Base-by-base conservation (phyloP, 2,888 invertebrate genomes). In the Drosophila pseudotalamancana region DNA sequence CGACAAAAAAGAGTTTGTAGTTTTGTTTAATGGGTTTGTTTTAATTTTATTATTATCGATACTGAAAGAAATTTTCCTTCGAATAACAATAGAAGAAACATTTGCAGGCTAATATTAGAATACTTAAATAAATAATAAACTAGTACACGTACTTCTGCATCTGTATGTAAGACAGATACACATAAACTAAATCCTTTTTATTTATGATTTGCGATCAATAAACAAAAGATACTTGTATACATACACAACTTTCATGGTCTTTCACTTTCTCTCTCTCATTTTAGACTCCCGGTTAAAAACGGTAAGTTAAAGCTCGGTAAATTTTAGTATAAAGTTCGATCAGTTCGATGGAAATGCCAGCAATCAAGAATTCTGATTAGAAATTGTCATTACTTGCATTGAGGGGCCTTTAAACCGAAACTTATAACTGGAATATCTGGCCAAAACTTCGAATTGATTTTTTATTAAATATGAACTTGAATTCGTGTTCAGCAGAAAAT, bases 41-140 rank as follows among this genome's bases (percentile, higher is more conserved):
- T 8, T 6, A 34, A 34, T 56, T 48, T 56, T 40, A 75, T 76
- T 45, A 53, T 31, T 62, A 23, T 48, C 40, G 21, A 67, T 56
- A 42, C 55, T 61, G 49, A 55, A 64, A 39, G 39, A 55, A 32
- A 23, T 32, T 55, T 34, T 56, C 51, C 61, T 76, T 69, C 49
- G 46, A 60, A 56, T 61, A 65, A 69, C 54, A 72, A 67, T 82
- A 54, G 34, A 57, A 43, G 50, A 59, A 65, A 80, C 75, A 72
- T 59, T 78, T 78, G 68, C 82, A 79, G 75, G 79, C 76, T 79
- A 78, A 72, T 82, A 86, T 73, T 71, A 64, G 68, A 80, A 67
- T 71, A 68, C 71, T 76, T 69, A 66, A 76, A 66, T 84, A 75
- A 81, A 81, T 71, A 69, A 65, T 51, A 70, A 82, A 72, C 42